phyloP scores from a whole-genome alignment of 2,113 vertebrate genomes.

The Corythornis madagascariensis region DNA sequence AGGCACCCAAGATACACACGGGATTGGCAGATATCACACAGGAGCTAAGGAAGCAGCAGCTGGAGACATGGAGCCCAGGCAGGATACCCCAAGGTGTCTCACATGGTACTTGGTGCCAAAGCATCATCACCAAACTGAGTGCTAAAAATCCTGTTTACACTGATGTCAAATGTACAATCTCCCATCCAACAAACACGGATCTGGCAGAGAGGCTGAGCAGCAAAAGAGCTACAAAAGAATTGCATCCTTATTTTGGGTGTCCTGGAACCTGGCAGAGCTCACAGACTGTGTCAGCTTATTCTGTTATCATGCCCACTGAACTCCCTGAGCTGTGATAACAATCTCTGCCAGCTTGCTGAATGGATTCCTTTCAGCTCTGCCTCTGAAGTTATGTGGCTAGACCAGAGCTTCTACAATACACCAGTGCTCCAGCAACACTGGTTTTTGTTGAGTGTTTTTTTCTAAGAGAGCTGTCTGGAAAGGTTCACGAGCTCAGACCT shows the following conservation, averaged over 20 bases:
- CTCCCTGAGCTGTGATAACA: slow-evolving; percentile 38
- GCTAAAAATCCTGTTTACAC: background rate
- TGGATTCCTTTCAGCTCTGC: slow-evolving; percentile 56
- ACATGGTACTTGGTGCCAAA: background rate
- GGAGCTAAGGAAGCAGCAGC: background rate
- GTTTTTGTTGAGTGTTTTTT: too few relatives aligned
- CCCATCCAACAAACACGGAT: background rate
- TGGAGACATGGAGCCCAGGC: background rate
- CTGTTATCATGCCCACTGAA: slow-evolving; percentile 46
- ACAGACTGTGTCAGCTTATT: slow-evolving; percentile 50
- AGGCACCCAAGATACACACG: slow-evolving; percentile 12
- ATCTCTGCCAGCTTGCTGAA: slow-evolving; percentile 62
- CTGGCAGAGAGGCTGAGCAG: background rate
- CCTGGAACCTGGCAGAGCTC: slow-evolving; percentile 34
- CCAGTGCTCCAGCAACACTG: background rate
- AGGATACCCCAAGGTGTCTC: background rate
- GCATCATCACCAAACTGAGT: background rate
- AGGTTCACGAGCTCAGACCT: background rate
- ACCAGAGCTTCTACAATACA: background rate
- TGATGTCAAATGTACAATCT: background rate
- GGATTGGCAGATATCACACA: background rate
- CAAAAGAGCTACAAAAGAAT: slow-evolving; percentile 27
- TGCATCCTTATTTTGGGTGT: background rate
- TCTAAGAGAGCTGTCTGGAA: background rate
- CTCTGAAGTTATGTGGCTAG: slow-evolving; percentile 11